Percentiles rank a stretch among this genome's conserved stretches.
These are phyloP conservation scores for Ictalurus furcatus DNA, from an alignment of 2,113 vertebrate species.

Conservation along the genomic window DNA sequence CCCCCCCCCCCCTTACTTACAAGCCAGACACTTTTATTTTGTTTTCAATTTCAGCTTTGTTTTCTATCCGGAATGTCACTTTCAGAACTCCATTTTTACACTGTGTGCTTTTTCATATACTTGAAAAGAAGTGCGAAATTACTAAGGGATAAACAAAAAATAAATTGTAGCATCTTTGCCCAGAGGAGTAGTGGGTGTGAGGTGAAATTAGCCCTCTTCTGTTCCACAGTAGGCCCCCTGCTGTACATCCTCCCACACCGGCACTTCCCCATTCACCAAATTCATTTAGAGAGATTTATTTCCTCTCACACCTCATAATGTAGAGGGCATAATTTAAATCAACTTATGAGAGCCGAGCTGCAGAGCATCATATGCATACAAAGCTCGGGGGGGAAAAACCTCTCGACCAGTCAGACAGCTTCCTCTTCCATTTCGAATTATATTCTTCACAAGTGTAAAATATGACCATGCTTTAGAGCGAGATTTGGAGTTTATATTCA, in stretches of 20 bases:
- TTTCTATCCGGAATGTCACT: constrained; percentile 3
- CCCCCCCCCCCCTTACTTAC: background rate
- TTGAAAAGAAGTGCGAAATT: constrained; percentile 4
- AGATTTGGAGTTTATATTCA: constrained; percentile 53
- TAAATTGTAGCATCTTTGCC: constrained; percentile 10
- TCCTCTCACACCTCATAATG: constrained; percentile 74
- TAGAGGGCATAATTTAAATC: constrained; percentile 78
- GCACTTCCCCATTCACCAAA: constrained; percentile 44
- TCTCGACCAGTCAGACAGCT: constrained; percentile 66
- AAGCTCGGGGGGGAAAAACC: constrained; percentile 66
- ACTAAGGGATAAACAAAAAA: constrained; percentile 13
- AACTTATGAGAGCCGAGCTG: constrained; percentile 74
- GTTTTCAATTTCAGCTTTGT: constrained; percentile 5
- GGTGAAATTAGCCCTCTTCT: constrained; percentile 32
- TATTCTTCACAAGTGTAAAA: constrained; percentile 61
- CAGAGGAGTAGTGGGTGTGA: constrained; percentile 8
- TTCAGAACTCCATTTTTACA: background rate
- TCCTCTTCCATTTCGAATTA: constrained; percentile 61
- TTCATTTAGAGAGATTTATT: constrained; percentile 77
- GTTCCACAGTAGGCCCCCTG: constrained; percentile 15
- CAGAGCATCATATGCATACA: constrained; percentile 69
- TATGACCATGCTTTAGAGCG: constrained; percentile 57
- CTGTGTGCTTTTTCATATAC: background rate
- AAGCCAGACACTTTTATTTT: constrained; percentile 15
- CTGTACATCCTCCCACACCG: constrained; percentile 1